Evolutionary conservation across 2,888 invertebrate species (phyloP).

Genomic region (Mythimna ferrago): DNA sequence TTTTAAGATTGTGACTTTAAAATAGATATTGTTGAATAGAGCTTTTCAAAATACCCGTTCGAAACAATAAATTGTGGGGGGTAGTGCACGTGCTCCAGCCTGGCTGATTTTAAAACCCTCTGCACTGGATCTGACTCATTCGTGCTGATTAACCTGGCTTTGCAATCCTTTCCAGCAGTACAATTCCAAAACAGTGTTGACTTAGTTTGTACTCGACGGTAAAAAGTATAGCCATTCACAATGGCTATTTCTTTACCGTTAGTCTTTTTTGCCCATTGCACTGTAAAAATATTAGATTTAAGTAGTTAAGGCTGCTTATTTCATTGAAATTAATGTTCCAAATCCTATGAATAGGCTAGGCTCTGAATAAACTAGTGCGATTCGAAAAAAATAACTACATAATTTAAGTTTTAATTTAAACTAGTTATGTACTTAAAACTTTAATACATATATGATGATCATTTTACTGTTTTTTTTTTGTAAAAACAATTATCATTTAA

Average conservation of each 20-base stretch:
- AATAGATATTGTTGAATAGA: neutral
- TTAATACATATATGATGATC: too few species aligned
- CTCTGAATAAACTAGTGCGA: too few species aligned
- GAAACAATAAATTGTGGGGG: neutral
- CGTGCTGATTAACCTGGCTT: neutral
- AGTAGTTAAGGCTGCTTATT: neutral
- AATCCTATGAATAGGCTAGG: neutral
- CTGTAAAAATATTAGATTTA: neutral
- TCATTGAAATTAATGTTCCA: neutral
- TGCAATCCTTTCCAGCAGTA: neutral
- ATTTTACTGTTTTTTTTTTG: too few species aligned
- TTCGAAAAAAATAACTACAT: too few species aligned
- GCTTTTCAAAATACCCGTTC: neutral
- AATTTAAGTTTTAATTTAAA: too few species aligned
- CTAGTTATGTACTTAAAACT: too few species aligned
- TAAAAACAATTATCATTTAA: too few species aligned
- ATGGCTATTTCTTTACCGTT: slow-evolving; percentile 7
- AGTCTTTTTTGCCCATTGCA: neutral
- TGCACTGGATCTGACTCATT: neutral
- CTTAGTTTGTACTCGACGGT: neutral
- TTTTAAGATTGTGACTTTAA: neutral
- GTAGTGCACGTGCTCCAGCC: neutral
- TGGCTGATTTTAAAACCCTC: neutral
- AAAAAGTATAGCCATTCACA: slow-evolving; percentile 5
- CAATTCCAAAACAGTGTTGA: neutral